Evolutionary conservation across 1,140 invertebrate genomes (phyloP).

Genomic region (Mercenaria mercenaria): DNA sequence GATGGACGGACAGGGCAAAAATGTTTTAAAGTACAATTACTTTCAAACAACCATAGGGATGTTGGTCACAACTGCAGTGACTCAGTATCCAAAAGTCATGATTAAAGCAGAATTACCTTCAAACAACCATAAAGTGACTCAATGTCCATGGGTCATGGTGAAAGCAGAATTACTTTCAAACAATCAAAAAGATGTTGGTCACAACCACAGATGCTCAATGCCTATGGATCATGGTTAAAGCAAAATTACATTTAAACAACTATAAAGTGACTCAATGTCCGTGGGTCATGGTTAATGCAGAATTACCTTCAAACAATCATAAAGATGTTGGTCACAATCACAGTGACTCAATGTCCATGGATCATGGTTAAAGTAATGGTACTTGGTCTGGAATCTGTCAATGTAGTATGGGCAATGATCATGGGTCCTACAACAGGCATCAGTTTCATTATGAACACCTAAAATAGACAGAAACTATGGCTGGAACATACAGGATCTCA

Average conservation of each 20-base stretch:
- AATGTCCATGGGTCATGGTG: slow-evolving; percentile 65
- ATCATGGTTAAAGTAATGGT: slow-evolving; percentile 64
- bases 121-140: slow-evolving; percentile 62
- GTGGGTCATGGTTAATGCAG: too few species aligned
- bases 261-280: too few species aligned
- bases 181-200: slow-evolving; percentile 62
- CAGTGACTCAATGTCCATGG: slow-evolving; percentile 68
- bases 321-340: slow-evolving; percentile 63
- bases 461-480: background rate
- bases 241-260: too few species aligned
- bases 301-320: slow-evolving; percentile 65
- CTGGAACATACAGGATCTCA: too few species aligned
- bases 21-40: too few species aligned
- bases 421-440: slow-evolving; percentile 69
- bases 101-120: slow-evolving; percentile 62
- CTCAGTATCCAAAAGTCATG: too few species aligned
- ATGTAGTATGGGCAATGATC: slow-evolving; percentile 71
- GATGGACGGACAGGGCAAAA: too few species aligned
- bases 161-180: slow-evolving; percentile 66
- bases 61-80: too few species aligned
- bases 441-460: slow-evolving; percentile 64
- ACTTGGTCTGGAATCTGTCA: slow-evolving; percentile 65
- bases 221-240: slow-evolving; percentile 64
- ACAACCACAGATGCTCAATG: slow-evolving; percentile 64
- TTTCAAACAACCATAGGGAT: too few species aligned